Evolutionary conservation across 2,113 vertebrate species (phyloP), one percentile per base, ranked within the genome.

Genomic region (Pluvialis apricaria): DNA sequence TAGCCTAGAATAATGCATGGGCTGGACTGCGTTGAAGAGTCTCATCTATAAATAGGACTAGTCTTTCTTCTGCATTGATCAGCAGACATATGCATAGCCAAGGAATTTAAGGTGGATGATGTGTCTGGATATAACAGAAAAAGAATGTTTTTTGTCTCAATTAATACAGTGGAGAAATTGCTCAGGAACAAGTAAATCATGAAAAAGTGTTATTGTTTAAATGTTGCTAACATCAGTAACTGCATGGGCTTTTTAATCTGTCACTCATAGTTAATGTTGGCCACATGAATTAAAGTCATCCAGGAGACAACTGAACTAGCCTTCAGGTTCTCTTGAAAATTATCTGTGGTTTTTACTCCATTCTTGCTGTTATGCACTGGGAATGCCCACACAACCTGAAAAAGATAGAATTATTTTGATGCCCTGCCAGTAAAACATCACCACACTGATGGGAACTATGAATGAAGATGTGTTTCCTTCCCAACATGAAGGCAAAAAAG

Each of bases 1-100:
- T 51, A 87, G 69, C 38, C 52, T 68, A 78, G 88, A 95, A 95
- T 92, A 92, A 89, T 86, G 77, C 77, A 84, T 86, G n/a, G 58
- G 52, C 25, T 91, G 40, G 85, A 68, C 61, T 49, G 32, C 44
- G 49, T 51, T 85, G 77, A 86, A 86, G 68, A 86, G n/a, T 79
- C 36, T 94, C 7, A 75, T 36, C 82, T 93, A 68, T 81, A 92
- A 94, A 88, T 78, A 96, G 61, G 44, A 78, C 51, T 31, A 64
- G 47, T 32, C 20, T 62, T 54, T 54, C 82, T 86, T 81, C 76
- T 86, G 47, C 55, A 62, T 10, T 75, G 72, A 78, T 77, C 76
- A 88, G 64, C 42, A 96, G 68, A 88, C 22, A 58, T 8, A 88
- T 47, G 38, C 60, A 66, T 34, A 88, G 58, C 17, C 55, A 78